Evolutionary conservation across 92 coral and sea anemone species (phyloP).

Genomic region (Siderastrea radians): DNA sequence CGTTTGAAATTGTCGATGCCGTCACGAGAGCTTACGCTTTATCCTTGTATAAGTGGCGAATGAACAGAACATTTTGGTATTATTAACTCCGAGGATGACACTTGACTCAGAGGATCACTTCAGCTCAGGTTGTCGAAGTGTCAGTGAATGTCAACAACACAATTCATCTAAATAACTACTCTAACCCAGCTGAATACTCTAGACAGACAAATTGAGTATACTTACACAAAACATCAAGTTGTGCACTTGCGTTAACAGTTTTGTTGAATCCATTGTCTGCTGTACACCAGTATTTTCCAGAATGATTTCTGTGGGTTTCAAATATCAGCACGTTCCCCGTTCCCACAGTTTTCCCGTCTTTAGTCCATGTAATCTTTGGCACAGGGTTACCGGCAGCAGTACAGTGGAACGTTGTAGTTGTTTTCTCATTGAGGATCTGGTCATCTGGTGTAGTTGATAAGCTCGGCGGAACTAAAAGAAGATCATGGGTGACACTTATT

Average conservation of each 20-base stretch:
- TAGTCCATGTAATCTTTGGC: constrained; percentile 35
- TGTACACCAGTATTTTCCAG: constrained; percentile 20
- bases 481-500: too few relatives aligned
- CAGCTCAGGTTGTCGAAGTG: too few relatives aligned
- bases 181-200: too few relatives aligned
- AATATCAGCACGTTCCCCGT: not conserved
- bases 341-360: not conserved
- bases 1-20: too few relatives aligned
- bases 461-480: constrained; percentile 3
- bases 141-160: too few relatives aligned
- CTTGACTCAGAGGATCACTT: too few relatives aligned
- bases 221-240: constrained; percentile 25
- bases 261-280: constrained; percentile 14
- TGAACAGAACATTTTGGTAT: too few relatives aligned
- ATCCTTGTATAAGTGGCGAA: too few relatives aligned
- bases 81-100: too few relatives aligned
- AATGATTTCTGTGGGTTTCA: not conserved
- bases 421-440: not conserved
- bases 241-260: constrained; percentile 10
- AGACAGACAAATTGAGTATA: too few relatives aligned
- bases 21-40: too few relatives aligned
- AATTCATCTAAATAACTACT: too few relatives aligned
- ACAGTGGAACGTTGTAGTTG: constrained; percentile 8
- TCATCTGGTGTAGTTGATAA: not conserved
- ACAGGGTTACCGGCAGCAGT: constrained; percentile 17